Percentiles rank a stretch among this genome's conserved stretches.
Conservation (phyloP, 2,113 vertebrate genomes). For the Apaloderma vittatum region DNA sequence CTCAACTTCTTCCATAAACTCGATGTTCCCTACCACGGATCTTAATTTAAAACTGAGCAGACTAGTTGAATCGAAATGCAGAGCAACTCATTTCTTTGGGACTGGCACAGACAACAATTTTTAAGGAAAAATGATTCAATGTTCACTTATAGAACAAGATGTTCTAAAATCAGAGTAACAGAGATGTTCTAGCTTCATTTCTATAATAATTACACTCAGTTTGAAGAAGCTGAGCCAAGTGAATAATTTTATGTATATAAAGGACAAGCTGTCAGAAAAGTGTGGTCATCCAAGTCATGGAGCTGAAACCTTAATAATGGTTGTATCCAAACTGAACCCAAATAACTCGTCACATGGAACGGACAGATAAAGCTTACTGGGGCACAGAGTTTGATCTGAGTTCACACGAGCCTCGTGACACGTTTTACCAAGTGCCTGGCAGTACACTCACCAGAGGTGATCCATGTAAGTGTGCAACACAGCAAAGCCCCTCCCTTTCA, state of each 20-base stretch:
- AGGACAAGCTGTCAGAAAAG: background rate
- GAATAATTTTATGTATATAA: background rate
- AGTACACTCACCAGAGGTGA: constrained; percentile 87
- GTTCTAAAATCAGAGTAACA: background rate
- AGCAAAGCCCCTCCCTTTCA: constrained; percentile 94
- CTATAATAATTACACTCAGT: background rate
- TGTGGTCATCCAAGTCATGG: background rate
- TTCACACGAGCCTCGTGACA: accelerated
- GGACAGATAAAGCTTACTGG: background rate
- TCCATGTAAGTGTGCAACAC: constrained; percentile 93
- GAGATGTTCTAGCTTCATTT: background rate
- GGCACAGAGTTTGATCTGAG: background rate
- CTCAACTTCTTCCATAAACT: background rate
- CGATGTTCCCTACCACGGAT: background rate
- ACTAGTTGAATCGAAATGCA: background rate
- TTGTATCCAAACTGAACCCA: background rate
- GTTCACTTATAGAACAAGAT: background rate
- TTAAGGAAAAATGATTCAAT: background rate
- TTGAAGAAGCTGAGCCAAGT: background rate
- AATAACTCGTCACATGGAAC: background rate
- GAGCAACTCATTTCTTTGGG: background rate
- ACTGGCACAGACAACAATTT: background rate
- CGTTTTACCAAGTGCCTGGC: background rate
- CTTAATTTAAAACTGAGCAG: background rate
- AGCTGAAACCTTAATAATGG: background rate